A percentile compares a stretch with the other conserved stretches of the same genome.
phyloP scores from a whole-genome alignment of 2,888 invertebrate genomes.

The Lasius fuliginosus region DNA sequence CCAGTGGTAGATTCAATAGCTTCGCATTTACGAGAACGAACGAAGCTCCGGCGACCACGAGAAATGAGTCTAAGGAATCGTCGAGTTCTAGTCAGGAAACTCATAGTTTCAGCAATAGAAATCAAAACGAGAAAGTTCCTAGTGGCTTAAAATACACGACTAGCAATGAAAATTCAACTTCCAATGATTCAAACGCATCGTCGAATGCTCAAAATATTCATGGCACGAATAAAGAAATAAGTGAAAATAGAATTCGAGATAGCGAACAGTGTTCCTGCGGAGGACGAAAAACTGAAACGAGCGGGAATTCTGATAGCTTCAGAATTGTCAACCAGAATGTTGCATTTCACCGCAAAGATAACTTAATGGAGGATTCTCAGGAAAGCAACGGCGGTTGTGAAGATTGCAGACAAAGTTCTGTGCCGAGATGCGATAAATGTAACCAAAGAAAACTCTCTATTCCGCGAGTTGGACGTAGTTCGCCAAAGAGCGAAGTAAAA shows the following conservation, averaged over 20 bases:
- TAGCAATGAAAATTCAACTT: constrained; percentile 40
- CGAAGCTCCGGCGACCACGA: constrained; percentile 71
- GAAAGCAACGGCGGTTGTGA: constrained; percentile 50
- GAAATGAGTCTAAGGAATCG: constrained; percentile 70
- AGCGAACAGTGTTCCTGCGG: constrained; percentile 44
- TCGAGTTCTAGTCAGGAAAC: constrained; percentile 69
- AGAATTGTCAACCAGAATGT: constrained; percentile 55
- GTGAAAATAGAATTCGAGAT: constrained; percentile 61
- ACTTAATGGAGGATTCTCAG: constrained; percentile 44
- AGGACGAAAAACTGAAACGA: constrained; percentile 45
- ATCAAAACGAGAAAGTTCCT: constrained; percentile 66
- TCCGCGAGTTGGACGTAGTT: constrained; percentile 69
- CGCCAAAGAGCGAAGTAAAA: constrained; percentile 73
- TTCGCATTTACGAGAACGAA: constrained; percentile 80
- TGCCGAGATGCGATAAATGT: constrained; percentile 69
- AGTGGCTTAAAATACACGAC: constrained; percentile 30
- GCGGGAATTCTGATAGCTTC: constrained; percentile 35
- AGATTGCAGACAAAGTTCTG: constrained; percentile 60
- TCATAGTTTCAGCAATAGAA: constrained; percentile 50
- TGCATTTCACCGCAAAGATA: constrained; percentile 30
- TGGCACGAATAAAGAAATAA: constrained; percentile 50
- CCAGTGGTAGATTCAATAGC: constrained; percentile 75
- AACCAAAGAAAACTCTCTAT: constrained; percentile 73
- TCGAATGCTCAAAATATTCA: constrained; percentile 53
- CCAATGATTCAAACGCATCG: constrained; percentile 51